phyloP scores from a whole-genome alignment of 1,140 invertebrate genomes.

The Drosophila sp. region DNA sequence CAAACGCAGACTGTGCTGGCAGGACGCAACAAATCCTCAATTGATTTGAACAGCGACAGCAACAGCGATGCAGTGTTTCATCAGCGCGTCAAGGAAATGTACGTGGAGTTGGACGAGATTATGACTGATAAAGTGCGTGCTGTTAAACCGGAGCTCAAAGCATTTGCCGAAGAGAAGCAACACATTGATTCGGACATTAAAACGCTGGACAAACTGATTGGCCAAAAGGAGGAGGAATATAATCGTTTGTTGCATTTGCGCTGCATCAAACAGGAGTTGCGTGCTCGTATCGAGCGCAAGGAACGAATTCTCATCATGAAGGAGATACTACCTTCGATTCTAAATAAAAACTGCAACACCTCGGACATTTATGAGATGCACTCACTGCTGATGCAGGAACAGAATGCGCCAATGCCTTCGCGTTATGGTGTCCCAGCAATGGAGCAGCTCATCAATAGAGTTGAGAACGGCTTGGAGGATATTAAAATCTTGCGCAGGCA shows the following conservation, averaged over 20 bases:
- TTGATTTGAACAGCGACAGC: slow-evolving; percentile 65
- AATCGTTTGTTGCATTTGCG: slow-evolving; percentile 64
- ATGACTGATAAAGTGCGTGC: slow-evolving; percentile 40
- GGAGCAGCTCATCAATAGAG: slow-evolving; percentile 36
- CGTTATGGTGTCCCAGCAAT: slow-evolving; percentile 19
- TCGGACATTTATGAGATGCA: slow-evolving; percentile 56
- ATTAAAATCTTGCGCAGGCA: slow-evolving; percentile 48
- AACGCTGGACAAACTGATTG: slow-evolving; percentile 49
- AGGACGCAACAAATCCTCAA: slow-evolving; percentile 11
- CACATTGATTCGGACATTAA: slow-evolving; percentile 50
- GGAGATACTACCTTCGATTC: slow-evolving; percentile 46
- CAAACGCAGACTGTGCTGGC: slow-evolving; percentile 41
- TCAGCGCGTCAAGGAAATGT: slow-evolving; percentile 51
- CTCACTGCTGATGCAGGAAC: slow-evolving; percentile 41
- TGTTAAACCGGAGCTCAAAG: slow-evolving; percentile 34
- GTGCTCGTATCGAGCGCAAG: slow-evolving; percentile 43
- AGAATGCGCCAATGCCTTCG: slow-evolving; percentile 18
- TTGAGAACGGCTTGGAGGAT: slow-evolving; percentile 41
- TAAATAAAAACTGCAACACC: slow-evolving; percentile 47
- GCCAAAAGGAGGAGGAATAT: slow-evolving; percentile 61
- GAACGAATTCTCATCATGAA: slow-evolving; percentile 49
- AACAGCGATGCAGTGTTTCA: slow-evolving; percentile 66
- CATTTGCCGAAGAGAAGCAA: slow-evolving; percentile 31
- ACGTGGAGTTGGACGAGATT: slow-evolving; percentile 41
- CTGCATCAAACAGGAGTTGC: slow-evolving; percentile 55